These are phyloP conservation scores for Aphelocoma coerulescens DNA, from an alignment of 2,113 vertebrate species.

Conservation along the genomic window DNA sequence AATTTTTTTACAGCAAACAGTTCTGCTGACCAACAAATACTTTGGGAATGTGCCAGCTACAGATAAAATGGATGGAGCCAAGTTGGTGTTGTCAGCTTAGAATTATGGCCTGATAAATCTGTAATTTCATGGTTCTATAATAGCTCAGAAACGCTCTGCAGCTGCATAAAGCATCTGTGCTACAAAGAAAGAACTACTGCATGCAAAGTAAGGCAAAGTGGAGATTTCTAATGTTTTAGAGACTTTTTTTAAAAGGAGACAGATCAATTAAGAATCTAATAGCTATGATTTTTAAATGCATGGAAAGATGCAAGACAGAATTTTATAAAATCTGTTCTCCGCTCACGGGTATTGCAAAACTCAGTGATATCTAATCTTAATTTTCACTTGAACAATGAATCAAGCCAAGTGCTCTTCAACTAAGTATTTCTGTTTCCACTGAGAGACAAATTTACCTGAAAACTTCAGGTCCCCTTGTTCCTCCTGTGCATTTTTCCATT, in stretches of 20 bases:
- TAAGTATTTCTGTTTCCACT: not conserved
- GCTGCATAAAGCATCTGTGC: not conserved
- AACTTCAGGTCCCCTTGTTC: constrained; percentile 83
- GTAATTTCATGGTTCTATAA: not conserved
- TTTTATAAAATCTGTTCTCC: not conserved
- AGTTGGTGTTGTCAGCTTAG: not conserved
- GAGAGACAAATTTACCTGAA: constrained; percentile 63
- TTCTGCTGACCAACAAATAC: constrained; percentile 4
- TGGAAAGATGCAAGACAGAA: not conserved
- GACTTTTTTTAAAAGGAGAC: not conserved
- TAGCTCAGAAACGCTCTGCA: not conserved
- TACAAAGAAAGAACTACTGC: not conserved
- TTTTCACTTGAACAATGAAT: not conserved
- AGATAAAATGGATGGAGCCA: not conserved
- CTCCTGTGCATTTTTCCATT: constrained; percentile 87
- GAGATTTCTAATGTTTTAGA: not conserved
- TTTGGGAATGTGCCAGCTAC: not conserved
- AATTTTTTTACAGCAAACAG: not conserved
- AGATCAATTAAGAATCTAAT: not conserved
- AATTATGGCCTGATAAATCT: not conserved
- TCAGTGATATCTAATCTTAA: not conserved
- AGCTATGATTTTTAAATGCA: not conserved
- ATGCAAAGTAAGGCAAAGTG: not conserved
- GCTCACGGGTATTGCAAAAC: not conserved
- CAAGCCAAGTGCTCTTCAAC: not conserved